Evolutionary conservation across 2,113 vertebrate species (phyloP).

Genomic region (Hydropotes inermis): DNA sequence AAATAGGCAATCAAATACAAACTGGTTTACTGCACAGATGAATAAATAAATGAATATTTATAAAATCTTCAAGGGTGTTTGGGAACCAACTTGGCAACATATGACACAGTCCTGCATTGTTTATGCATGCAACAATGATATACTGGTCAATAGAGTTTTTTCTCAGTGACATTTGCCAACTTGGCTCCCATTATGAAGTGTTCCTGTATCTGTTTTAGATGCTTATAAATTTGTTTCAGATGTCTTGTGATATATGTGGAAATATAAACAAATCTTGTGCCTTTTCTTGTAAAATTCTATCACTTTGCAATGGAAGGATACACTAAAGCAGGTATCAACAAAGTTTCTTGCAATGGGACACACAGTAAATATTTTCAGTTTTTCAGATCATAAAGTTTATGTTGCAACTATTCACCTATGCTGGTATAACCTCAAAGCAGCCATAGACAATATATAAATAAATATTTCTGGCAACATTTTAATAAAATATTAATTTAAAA

Average conservation of each 20-base stretch:
- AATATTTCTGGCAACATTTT: not conserved
- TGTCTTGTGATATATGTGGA: not conserved
- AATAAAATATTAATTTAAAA: not conserved
- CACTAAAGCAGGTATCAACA: not conserved
- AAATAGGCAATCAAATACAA: not conserved
- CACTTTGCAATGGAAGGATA: not conserved
- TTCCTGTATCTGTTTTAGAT: not conserved
- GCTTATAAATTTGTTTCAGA: not conserved
- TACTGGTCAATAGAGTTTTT: not conserved
- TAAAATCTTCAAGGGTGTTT: not conserved
- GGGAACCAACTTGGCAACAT: not conserved
- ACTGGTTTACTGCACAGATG: not conserved
- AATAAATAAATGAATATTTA: not conserved
- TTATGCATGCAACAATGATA: not conserved
- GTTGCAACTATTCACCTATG: not conserved
- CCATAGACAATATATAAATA: not conserved
- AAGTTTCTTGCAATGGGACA: not conserved
- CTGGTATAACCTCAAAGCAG: not conserved
- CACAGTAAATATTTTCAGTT: not conserved
- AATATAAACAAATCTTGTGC: not conserved
- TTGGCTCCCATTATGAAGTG: not conserved
- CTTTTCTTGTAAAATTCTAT: not conserved
- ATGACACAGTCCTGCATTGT: not conserved
- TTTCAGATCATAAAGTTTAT: not conserved
- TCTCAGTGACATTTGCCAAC: not conserved